Base-by-base conservation (phyloP, 1,140 invertebrate species). In the Trissolcus basalis region DNA sequence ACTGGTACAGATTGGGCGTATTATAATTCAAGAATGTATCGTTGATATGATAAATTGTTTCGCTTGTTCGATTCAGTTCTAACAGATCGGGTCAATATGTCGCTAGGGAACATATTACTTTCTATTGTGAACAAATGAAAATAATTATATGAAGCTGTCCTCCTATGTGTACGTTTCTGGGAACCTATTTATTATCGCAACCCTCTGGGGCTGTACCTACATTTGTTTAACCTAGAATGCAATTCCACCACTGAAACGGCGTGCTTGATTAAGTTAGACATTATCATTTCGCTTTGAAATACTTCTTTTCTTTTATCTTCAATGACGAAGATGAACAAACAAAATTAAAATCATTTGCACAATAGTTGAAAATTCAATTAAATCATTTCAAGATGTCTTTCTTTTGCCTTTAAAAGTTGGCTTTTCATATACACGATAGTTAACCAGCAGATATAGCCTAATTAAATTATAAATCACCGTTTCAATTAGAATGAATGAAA, bases 121-220 rank as follows among this genome's bases (percentile, higher is more conserved):
- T 68, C 43, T 54, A 49, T 56, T 63, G 58, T 68, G 39, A 63
- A 63, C 63, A 74, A 74, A 74, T 68, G 63, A 68, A 74, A 74
- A 74, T 74, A 74, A 74, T 74, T 74, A 74, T 54, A 68, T 49
- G 13, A 74, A 68, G 51, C 63, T 68, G 51, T 68, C 63, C 33
- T 14, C 65, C 7, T 61, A 43, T 63, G 47, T 74, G 63, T 63
- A 35, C 45, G 35, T 56, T 74, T 68, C 63, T 61, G 63, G 63
- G 68, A 74, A 75, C 58, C 58, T 69, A 68, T 64, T 75, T 75
- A 69, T 75, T 68, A 75, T 58, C 64, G 58, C 36, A 64, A 75
- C 35, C 48, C 72, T 68, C 71, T 58, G 13, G 58, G 48, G 71
- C 27, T 63, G 53, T 54, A 68, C 45, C 64, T 51, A 74, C 71